These are phyloP conservation scores for Nymphicus hollandicus DNA, from an alignment of 2,113 vertebrate genomes.

Conservation along the genomic window DNA sequence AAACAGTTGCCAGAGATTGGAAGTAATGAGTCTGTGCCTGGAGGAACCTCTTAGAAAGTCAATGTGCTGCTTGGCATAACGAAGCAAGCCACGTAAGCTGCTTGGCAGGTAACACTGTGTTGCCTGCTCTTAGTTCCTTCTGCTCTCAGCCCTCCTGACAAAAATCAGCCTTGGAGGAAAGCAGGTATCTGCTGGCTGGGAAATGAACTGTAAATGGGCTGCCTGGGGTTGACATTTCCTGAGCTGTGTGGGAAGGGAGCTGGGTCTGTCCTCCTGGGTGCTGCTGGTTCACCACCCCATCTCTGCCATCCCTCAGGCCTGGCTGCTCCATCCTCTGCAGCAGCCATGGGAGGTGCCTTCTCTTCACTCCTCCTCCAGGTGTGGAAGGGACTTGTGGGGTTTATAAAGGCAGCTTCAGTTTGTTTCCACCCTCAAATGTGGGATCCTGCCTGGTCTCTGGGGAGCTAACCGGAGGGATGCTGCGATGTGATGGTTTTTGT, in stretches of 20 bases:
- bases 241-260: background rate
- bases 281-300: background rate
- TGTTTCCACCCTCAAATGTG: accelerated
- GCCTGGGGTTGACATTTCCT: background rate
- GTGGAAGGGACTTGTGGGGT: background rate
- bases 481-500: background rate
- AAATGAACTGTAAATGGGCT: background rate
- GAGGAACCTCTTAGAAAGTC: background rate
- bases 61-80: accelerated
- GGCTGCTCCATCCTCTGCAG: accelerated
- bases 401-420: background rate
- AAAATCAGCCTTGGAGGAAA: background rate
- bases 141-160: background rate
- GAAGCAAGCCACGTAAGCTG: background rate
- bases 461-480: background rate
- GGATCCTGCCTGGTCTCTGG: background rate
- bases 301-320: background rate
- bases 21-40: background rate
- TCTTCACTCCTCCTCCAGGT: background rate
- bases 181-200: background rate
- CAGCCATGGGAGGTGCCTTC: background rate
- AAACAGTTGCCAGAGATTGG: background rate
- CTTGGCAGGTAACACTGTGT: background rate
- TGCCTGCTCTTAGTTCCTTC: background rate
- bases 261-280: background rate